Evolutionary conservation across 2,113 vertebrate genomes (phyloP).

Genomic region (Calcarius ornatus): DNA sequence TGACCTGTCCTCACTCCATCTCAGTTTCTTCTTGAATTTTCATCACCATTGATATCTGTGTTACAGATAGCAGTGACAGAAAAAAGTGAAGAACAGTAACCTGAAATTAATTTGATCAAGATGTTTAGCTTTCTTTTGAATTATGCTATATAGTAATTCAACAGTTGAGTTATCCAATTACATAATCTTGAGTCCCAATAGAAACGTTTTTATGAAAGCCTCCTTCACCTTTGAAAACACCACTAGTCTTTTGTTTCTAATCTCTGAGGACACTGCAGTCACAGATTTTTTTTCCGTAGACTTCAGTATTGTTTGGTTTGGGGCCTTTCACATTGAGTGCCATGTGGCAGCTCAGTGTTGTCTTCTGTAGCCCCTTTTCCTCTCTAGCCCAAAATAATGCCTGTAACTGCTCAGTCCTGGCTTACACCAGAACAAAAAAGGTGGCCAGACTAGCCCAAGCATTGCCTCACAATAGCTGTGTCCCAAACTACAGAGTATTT

Average conservation of each 20-base stretch:
- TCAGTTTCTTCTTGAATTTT: not conserved
- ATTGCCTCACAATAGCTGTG: not conserved
- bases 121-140: not conserved
- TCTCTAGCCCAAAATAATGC: not conserved
- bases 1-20: not conserved
- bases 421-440: not conserved
- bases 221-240: not conserved
- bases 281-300: not conserved
- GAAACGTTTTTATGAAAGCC: not conserved
- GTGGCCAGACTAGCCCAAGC: not conserved
- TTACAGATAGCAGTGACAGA: not conserved
- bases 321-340: not conserved
- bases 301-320: not conserved
- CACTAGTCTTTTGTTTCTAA: not conserved
- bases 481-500: not conserved
- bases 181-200: not conserved
- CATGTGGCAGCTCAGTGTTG: not conserved
- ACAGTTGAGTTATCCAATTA: not conserved
- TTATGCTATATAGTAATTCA: not conserved
- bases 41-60: accelerated
- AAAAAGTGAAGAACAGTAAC: not conserved
- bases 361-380: not conserved
- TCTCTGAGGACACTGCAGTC: not conserved
- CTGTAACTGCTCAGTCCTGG: not conserved
- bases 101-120: not conserved